A percentile compares a stretch with the other conserved stretches of the same genome.
Evolutionary conservation across 2,113 vertebrate genomes (phyloP).

Genomic region (Crotophaga sulcirostris): DNA sequence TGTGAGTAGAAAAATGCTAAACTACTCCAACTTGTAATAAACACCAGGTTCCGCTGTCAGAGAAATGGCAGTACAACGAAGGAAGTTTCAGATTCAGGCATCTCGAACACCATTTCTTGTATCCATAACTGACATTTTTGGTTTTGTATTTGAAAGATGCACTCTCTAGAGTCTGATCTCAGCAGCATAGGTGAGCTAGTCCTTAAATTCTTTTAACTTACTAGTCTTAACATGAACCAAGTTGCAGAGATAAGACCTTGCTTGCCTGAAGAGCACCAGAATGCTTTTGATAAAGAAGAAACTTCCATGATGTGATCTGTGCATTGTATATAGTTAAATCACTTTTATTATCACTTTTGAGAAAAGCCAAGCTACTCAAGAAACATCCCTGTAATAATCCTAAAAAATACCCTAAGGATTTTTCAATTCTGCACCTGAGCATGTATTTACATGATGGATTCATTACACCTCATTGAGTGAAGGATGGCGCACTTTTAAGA

Average conservation of each 20-base stretch:
- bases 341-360: background rate
- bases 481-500: background rate
- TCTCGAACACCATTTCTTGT: background rate
- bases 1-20: background rate
- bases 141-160: background rate
- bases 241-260: background rate
- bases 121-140: background rate
- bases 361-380: background rate
- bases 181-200: background rate
- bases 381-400: background rate
- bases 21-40: background rate
- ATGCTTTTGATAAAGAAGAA: background rate
- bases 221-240: background rate
- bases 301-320: background rate
- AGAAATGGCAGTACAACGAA: background rate
- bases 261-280: background rate
- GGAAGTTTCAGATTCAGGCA: background rate
- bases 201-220: background rate
- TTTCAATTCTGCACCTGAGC: slow-evolving; percentile 23
- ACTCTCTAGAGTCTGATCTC: background rate
- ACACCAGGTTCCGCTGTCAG: background rate
- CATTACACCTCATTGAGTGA: slow-evolving; percentile 24
- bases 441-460: slow-evolving; percentile 20
- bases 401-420: background rate
- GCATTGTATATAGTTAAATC: background rate